These are phyloP conservation scores for Sturnus vulgaris DNA, from an alignment of 2,113 vertebrate genomes.

Conservation along the genomic window DNA sequence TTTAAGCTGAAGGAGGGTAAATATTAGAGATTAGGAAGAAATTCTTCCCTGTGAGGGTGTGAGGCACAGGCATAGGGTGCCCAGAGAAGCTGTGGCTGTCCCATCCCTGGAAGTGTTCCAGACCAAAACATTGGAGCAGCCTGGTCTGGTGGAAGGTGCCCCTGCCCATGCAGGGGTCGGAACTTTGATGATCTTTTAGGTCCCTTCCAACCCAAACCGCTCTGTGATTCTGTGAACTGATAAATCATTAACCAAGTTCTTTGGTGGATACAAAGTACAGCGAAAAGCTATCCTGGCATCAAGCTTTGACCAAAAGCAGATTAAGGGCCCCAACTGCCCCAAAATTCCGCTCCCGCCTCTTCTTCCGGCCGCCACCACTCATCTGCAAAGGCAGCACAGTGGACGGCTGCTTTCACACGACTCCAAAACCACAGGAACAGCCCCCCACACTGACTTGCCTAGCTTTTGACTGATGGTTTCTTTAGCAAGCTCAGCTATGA, in stretches of 20 bases:
- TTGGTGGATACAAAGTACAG: background rate
- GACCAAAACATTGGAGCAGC: background rate
- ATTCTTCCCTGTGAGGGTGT: background rate
- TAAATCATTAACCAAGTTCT: background rate
- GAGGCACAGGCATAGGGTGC: background rate
- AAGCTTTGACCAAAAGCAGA: background rate
- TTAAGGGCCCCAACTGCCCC: background rate
- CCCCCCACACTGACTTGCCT: background rate
- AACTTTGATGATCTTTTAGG: background rate
- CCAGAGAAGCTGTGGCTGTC: background rate
- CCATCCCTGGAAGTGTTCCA: background rate
- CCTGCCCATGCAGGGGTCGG: background rate
- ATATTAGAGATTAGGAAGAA: background rate
- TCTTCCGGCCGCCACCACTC: background rate
- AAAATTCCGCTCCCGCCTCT: background rate
- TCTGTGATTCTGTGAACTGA: background rate
- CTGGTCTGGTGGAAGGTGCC: background rate
- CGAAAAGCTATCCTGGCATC: background rate
- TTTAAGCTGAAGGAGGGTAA: background rate
- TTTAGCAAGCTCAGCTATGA: background rate
- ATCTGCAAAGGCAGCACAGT: background rate
- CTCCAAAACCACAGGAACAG: conserved; percentile 31
- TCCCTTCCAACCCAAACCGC: background rate
- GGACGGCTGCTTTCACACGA: background rate
- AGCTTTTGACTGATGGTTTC: background rate